Conservation (phyloP, 2,797 vertebrate genomes). For the Poecile montanus region DNA sequence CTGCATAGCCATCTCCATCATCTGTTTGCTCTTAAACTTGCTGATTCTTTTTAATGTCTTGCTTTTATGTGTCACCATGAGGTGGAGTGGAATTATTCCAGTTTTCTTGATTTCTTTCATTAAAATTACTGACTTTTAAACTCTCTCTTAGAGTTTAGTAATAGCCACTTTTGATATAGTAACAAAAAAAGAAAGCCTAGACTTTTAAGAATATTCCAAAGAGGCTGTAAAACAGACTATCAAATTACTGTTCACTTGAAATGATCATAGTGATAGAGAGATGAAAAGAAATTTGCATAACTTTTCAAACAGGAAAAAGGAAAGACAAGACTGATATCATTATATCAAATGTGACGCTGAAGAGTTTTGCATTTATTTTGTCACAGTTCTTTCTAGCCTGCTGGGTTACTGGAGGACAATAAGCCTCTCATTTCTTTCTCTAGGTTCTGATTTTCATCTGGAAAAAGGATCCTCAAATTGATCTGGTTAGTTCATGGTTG, state of each 20-base stretch:
- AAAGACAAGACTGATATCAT: not conserved
- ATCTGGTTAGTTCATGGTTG: not conserved
- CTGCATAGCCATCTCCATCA: not conserved
- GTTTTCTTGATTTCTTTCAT: not conserved
- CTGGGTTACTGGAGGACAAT: not conserved
- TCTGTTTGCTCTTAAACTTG: not conserved
- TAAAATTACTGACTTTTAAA: not conserved
- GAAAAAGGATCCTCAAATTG: not conserved
- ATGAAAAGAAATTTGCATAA: slow-evolving; percentile 34
- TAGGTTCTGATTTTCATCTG: not conserved
- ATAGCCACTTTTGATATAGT: not conserved
- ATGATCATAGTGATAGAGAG: not conserved
- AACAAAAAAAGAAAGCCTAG: not conserved
- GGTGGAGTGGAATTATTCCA: not conserved
- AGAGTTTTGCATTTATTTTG: not conserved
- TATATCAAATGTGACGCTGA: not conserved
- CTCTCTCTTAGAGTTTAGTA: not conserved
- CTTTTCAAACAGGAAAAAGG: not conserved
- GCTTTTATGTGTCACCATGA: not conserved
- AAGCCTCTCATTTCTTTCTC: not conserved
- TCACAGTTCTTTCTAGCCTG: not conserved
- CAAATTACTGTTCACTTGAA: slow-evolving; percentile 2
- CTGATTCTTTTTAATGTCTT: not conserved
- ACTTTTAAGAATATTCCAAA: not conserved
- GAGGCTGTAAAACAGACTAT: not conserved